These are phyloP conservation scores for Smittia aterrima DNA, from an alignment of 2,888 invertebrate species.

Conservation along the genomic window DNA sequence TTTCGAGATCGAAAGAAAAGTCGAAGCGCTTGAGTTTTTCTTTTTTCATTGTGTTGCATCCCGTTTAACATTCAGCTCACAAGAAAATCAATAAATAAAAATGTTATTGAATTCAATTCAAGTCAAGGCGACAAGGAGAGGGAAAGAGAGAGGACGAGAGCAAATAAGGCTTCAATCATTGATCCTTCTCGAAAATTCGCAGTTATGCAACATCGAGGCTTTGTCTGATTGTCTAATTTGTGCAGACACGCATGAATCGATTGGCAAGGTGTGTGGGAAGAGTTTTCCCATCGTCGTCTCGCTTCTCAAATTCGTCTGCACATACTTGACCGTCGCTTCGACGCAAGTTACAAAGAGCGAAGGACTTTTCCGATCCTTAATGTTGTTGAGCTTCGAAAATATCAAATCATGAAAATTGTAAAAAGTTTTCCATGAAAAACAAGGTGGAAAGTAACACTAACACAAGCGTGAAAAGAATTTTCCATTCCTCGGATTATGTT, in stretches of 20 bases:
- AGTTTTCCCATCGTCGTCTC: not conserved
- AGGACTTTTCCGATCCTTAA: not conserved
- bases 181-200: not conserved
- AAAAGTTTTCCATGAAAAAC: not conserved
- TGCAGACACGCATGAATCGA: not conserved
- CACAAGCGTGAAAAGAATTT: not conserved
- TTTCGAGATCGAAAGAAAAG: not conserved
- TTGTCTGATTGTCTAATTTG: too few species aligned
- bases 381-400: too few species aligned
- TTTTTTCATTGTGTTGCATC: not conserved
- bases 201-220: not conserved
- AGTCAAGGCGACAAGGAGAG: not conserved
- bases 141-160: not conserved
- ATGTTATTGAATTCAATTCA: slow-evolving; percentile 6
- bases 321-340: not conserved
- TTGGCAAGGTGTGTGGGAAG: not conserved
- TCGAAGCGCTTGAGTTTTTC: not conserved
- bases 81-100: slow-evolving; percentile 29
- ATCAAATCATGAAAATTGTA: not conserved
- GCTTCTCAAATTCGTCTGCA: not conserved
- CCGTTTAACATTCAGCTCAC: slow-evolving; percentile 7
- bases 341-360: not conserved
- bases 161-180: not conserved
- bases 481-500: not conserved
- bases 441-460: not conserved